Percentiles rank a stretch among this genome's conserved stretches.
These are phyloP conservation scores for Cranoglanis bouderius DNA, from an alignment of 2,113 vertebrate species.

Conservation along the genomic window DNA sequence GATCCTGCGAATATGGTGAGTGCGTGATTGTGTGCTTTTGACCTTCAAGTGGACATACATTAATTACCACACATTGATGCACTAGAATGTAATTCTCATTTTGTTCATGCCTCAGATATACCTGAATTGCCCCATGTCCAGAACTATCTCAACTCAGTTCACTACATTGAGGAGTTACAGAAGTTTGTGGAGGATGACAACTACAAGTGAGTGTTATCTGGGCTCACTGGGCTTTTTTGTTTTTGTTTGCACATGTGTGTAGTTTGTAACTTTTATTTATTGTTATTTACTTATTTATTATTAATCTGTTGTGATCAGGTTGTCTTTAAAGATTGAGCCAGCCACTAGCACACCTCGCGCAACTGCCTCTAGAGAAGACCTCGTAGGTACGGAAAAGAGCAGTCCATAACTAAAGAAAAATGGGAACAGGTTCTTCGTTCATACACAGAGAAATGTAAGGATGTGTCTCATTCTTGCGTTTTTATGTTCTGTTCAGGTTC, in stretches of 20 bases:
- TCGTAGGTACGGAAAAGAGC: slow-evolving; percentile 75
- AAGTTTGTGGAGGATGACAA: slow-evolving; percentile 99
- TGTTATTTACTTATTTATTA: no score
- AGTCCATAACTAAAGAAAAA: neutral
- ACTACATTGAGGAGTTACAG: slow-evolving; percentile 97
- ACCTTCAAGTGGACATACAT: neutral
- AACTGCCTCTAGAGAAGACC: slow-evolving; percentile 91
- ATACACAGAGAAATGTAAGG: neutral
- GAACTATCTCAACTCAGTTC: slow-evolving; percentile 96
- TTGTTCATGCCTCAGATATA: slow-evolving; percentile 77
- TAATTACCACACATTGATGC: neutral
- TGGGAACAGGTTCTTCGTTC: neutral
- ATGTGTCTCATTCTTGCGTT: neutral
- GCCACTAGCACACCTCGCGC: slow-evolving; percentile 92
- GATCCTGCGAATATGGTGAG: slow-evolving; percentile 95
- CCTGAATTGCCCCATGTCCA: slow-evolving; percentile 93
- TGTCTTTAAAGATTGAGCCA: slow-evolving; percentile 97
- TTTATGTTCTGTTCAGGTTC: slow-evolving; percentile 71
- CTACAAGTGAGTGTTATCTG: slow-evolving; percentile 85
- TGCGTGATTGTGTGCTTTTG: neutral
- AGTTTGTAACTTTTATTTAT: neutral
- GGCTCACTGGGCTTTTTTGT: neutral
- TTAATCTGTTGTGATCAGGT: slow-evolving; percentile 70
- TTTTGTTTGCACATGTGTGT: neutral
- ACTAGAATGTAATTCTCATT: neutral